Evolutionary conservation across 2,113 vertebrate species (phyloP), one percentile per base, ranked within the genome.

Genomic region (Murina feae): DNA sequence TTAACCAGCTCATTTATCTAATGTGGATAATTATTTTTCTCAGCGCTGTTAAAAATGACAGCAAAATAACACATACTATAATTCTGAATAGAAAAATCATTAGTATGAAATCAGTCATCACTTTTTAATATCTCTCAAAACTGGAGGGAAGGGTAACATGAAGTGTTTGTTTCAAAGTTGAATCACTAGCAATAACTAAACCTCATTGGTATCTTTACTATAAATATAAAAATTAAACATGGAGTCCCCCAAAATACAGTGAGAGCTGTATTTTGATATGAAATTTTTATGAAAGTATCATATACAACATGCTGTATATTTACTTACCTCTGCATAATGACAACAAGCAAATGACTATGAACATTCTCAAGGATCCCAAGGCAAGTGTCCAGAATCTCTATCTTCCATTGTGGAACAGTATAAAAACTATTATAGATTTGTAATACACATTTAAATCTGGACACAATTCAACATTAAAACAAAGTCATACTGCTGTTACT

Each of bases 381-480:
- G 89, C 6, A 30, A 79, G 2, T n/a, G 35, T 23, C 21, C 14
- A 86, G 47, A 85, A 75, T 74, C 80, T 81, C 78, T 81, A 35
- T 32, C 51, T 91, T 93, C 66, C 47, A 32, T n/a, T 63, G 28
- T 58, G 69, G 10, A 63, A 42, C 25, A 85, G 23, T 32, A 39
- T 14, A 53, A 51, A 91, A 63, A 53, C 35, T 53, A 91, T 58
- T 55, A 87, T 49, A 90, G n/a, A 44, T 30, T 74, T 55, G 6
- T 55, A 75, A 63, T 49, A 49, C 39, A 49, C 49, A 88, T 20
- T 37, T n/a, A 28, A 66, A 91, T 71, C 28, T 79, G 58, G 20
- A 71, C 17, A 91, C 42, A 71, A 91, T 80, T 84, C 20, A 92
- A 65, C 20, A 55, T 86, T 95, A 80, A 84, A 86, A 83, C 60